phyloP scores from a whole-genome alignment of 2,888 invertebrate species.

The Stramonita haemastoma region DNA sequence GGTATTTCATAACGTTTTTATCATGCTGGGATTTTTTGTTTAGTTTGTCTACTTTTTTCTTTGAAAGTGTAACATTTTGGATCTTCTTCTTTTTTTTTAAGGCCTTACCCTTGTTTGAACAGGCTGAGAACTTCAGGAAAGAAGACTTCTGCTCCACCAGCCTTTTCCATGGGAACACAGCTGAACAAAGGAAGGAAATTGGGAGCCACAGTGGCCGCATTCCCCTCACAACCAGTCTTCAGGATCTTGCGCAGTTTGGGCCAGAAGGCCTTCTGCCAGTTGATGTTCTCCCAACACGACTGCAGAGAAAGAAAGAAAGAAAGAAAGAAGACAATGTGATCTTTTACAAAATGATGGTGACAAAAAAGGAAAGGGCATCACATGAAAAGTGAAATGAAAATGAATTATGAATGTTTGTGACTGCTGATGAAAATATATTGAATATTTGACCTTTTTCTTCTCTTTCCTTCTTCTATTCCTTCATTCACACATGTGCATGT shows the following conservation, averaged over 20 bases:
- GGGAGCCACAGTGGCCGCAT: constrained; percentile 85
- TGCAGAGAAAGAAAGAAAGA: constrained; percentile 72
- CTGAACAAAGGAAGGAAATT: constrained; percentile 88
- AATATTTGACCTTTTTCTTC: too few species aligned
- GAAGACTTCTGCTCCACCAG: constrained; percentile 28
- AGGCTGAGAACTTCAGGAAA: constrained; percentile 28
- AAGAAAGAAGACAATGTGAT: too few species aligned
- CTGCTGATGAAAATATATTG: too few species aligned
- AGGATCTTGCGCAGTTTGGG: constrained; percentile 85
- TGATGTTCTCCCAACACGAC: constrained; percentile 86
- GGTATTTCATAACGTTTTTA: too few species aligned
- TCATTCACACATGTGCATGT: too few species aligned
- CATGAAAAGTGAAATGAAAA: too few species aligned
- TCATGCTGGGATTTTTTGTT: not conserved
- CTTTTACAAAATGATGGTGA: too few species aligned
- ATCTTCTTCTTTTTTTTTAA: not conserved
- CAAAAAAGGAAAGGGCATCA: too few species aligned
- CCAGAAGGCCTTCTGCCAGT: constrained; percentile 85
- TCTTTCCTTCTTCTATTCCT: too few species aligned
- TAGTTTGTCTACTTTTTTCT: not conserved
- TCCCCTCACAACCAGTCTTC: constrained; percentile 86
- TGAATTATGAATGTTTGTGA: too few species aligned
- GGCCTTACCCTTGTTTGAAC: constrained; percentile 30
- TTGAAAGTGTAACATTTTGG: not conserved
- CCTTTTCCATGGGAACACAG: constrained; percentile 80